phyloP scores from a whole-genome alignment of 2,888 invertebrate genomes.

The Willowsia nigromaculata region DNA sequence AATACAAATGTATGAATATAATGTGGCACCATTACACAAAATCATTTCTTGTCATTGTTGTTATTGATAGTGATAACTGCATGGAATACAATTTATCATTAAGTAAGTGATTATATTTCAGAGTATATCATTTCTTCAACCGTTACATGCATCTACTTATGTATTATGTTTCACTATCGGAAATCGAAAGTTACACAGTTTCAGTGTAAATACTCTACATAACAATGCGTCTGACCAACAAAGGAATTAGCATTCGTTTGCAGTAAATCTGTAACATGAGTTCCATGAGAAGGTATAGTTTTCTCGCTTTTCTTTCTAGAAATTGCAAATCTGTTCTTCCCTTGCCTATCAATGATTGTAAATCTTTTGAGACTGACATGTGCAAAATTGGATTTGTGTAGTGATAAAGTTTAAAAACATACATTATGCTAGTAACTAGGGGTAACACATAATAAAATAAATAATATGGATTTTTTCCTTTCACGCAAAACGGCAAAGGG shows the following conservation, averaged over 20 bases:
- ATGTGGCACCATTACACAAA: too few relatives aligned
- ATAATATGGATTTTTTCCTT: not conserved
- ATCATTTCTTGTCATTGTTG: too few relatives aligned
- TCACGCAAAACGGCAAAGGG: not conserved
- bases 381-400: conserved; percentile 47
- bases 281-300: not conserved
- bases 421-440: not conserved
- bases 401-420: not conserved
- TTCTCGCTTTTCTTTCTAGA: not conserved
- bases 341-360: conserved; percentile 49
- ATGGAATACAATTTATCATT: not conserved
- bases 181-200: not conserved
- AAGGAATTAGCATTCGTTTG: not conserved
- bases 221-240: not conserved
- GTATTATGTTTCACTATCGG: not conserved
- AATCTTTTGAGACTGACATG: conserved; percentile 50
- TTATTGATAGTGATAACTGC: not conserved
- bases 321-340: conserved; percentile 45
- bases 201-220: not conserved
- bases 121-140: not conserved
- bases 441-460: too few relatives aligned
- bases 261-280: conserved; percentile 8
- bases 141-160: not conserved
- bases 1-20: too few relatives aligned
- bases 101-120: not conserved